Base-by-base conservation (phyloP, 2,113 vertebrate species). In the Ciconia stormi region DNA sequence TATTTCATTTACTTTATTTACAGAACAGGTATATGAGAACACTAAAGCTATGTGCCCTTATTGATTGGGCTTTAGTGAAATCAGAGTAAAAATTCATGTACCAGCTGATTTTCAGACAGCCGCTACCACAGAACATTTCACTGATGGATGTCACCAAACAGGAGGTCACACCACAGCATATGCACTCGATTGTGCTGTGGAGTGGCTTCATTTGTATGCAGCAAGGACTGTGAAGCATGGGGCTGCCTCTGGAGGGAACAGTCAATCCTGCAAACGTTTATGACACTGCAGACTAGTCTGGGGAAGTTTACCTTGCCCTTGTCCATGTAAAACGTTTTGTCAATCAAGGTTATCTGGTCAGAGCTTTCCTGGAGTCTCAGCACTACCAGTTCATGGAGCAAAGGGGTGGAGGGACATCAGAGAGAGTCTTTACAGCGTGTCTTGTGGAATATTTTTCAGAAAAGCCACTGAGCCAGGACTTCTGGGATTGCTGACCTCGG, bases 181-280 rank as follows among this genome's bases (percentile, higher is more conserved):
- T 40, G 74, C 74, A 47, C 89, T 70, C 16, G 1, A 21, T 47
- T 94, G 84, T 70, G 93, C 62, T 87, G 59, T 21, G 59, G 70
- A 91, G 87, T 10, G 58, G 63, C 87, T 96, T 91, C 87, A 94
- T 97, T 87, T 87, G 81, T 95, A 92, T 97, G 95, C 96, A 94
- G 87, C 61, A 63, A 73, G 73, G 42, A 61, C 8, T 2, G 62
- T 6, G 9, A 58, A 65, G 72, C 86, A 36, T 62, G 73, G 91
- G 58, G 27, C 96, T 94, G 84, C 53, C 94, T 85, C 94, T 85
- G 84, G 84, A 94, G 89, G 49, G 82, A 91, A 91, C 71, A 82
- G 87, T 94, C 89, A 95, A 82, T 86, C 87, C 91, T 85, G 84
- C 84, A 95, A 97, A 89, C 79, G 49, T 83, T 97, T 95, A 78